These are phyloP conservation scores for Globicephala melas DNA, from an alignment of 2,113 vertebrate genomes.

Conservation along the genomic window DNA sequence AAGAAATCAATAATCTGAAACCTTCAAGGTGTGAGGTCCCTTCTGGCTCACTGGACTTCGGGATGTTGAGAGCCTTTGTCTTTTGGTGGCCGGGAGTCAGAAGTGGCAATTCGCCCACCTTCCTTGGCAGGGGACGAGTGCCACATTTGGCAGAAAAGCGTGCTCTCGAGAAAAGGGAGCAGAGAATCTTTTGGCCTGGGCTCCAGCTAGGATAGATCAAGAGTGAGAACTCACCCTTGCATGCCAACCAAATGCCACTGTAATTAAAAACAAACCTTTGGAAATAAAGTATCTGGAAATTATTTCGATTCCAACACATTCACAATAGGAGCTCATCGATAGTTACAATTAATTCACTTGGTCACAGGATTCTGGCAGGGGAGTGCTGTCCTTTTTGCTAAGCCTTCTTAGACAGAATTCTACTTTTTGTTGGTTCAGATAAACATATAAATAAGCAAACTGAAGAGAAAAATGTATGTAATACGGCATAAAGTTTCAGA, in stretches of 20 bases:
- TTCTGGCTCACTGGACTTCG: neutral
- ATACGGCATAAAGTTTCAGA: slow-evolving; percentile 72
- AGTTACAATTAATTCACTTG: slow-evolving; percentile 58
- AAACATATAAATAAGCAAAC: slow-evolving; percentile 51
- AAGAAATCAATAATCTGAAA: slow-evolving; percentile 19
- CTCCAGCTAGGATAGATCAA: slow-evolving; percentile 25
- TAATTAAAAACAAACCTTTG: slow-evolving; percentile 75
- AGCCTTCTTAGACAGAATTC: slow-evolving; percentile 17
- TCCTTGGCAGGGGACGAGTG: slow-evolving; percentile 49
- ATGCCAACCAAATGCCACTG: slow-evolving; percentile 60
- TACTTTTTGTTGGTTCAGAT: slow-evolving; percentile 45
- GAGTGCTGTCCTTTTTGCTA: neutral
- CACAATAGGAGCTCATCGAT: slow-evolving; percentile 49
- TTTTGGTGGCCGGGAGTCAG: slow-evolving; percentile 57
- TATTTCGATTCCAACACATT: slow-evolving; percentile 55
- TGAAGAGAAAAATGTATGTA: slow-evolving; percentile 45
- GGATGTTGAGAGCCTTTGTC: slow-evolving; percentile 35
- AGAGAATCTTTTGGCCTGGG: slow-evolving; percentile 36
- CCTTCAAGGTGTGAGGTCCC: slow-evolving; percentile 46
- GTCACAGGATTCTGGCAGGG: neutral
- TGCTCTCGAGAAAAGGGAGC: slow-evolving; percentile 60
- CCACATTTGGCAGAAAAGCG: slow-evolving; percentile 55
- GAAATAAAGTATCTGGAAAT: slow-evolving; percentile 72
- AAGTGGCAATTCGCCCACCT: slow-evolving; percentile 49
- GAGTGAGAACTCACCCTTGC: neutral